A percentile compares a stretch with the other conserved stretches of the same genome.
phyloP scores from a whole-genome alignment of 2,113 vertebrate species.

The Mus spicilegus region DNA sequence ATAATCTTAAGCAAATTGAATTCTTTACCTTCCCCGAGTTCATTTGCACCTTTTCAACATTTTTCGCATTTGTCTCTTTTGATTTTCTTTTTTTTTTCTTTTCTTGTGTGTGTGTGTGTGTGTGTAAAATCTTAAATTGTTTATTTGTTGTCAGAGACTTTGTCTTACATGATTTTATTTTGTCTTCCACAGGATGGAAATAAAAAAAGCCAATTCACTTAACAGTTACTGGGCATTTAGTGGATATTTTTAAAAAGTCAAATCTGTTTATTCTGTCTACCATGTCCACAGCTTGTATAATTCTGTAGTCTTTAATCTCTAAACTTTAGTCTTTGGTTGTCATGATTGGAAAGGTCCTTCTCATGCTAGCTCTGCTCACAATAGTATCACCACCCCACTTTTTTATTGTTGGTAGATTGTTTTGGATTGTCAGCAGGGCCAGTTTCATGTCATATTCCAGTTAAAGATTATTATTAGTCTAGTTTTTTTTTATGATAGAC shows the following conservation, averaged over 20 bases:
- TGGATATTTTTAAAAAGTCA: slow-evolving; percentile 58
- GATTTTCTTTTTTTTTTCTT: neutral
- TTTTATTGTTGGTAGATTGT: slow-evolving; percentile 29
- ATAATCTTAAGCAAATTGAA: slow-evolving; percentile 44
- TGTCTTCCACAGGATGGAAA: slow-evolving; percentile 65
- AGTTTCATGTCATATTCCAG: slow-evolving; percentile 24
- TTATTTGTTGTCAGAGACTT: slow-evolving; percentile 60
- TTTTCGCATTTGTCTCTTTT: slow-evolving; percentile 29
- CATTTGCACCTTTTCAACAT: slow-evolving; percentile 10
- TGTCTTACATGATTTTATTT: slow-evolving; percentile 54
- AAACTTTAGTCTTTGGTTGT: slow-evolving; percentile 8
- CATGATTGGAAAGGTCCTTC: slow-evolving; percentile 24
- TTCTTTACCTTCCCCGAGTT: neutral
- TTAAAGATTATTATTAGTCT: slow-evolving; percentile 44
- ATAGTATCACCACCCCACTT: slow-evolving; percentile 17
- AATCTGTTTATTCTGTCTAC: slow-evolving; percentile 18
- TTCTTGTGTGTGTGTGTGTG: neutral
- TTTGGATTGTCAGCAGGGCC: slow-evolving; percentile 36
- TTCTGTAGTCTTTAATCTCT: slow-evolving; percentile 34
- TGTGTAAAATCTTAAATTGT: slow-evolving; percentile 37
- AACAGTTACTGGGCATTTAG: slow-evolving; percentile 49
- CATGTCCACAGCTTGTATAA: slow-evolving; percentile 23
- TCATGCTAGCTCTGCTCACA: slow-evolving; percentile 56
- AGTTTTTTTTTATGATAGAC: slow-evolving; percentile 22
- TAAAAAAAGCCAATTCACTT: slow-evolving; percentile 44